These are phyloP conservation scores for Hypsibius dujardini DNA, from an alignment of 1,140 invertebrate species.

Conservation along the genomic window DNA sequence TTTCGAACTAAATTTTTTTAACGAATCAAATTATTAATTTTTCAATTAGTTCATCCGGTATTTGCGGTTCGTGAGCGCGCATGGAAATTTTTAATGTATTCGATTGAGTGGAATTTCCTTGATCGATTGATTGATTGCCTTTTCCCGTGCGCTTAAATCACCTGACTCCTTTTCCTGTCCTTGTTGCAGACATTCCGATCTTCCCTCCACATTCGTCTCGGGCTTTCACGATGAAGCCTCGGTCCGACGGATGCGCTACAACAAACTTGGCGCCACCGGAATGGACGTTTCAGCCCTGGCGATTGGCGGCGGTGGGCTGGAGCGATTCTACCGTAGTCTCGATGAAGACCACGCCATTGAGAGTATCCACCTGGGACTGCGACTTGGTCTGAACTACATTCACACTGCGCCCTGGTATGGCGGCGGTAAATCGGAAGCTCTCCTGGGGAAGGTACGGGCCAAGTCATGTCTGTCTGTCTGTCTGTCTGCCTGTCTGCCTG, in stretches of 20 bases:
- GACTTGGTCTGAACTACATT: slow-evolving; percentile 67
- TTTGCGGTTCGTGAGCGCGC: too few relatives aligned
- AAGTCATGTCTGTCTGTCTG: not conserved
- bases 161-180: too few relatives aligned
- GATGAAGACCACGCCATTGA: slow-evolving; percentile 46
- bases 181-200: not conserved
- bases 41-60: too few relatives aligned
- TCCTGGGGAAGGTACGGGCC: slow-evolving; percentile 57
- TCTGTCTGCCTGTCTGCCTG: not conserved
- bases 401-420: slow-evolving; percentile 83
- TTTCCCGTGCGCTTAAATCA: too few relatives aligned
- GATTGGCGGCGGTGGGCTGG: slow-evolving; percentile 7
- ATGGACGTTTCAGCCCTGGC: slow-evolving; percentile 41
- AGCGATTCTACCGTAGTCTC: slow-evolving; percentile 26
- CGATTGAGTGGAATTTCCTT: too few relatives aligned
- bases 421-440: slow-evolving; percentile 43
- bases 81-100: too few relatives aligned
- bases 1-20: too few relatives aligned
- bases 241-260: slow-evolving; percentile 39
- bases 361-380: slow-evolving; percentile 51
- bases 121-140: too few relatives aligned
- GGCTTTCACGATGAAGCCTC: slow-evolving; percentile 41
- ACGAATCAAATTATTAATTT: too few relatives aligned
- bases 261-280: slow-evolving; percentile 40
- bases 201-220: slow-evolving; percentile 39